phyloP scores from a whole-genome alignment of 1,140 invertebrate genomes.

The Macrobrachium nipponense region DNA sequence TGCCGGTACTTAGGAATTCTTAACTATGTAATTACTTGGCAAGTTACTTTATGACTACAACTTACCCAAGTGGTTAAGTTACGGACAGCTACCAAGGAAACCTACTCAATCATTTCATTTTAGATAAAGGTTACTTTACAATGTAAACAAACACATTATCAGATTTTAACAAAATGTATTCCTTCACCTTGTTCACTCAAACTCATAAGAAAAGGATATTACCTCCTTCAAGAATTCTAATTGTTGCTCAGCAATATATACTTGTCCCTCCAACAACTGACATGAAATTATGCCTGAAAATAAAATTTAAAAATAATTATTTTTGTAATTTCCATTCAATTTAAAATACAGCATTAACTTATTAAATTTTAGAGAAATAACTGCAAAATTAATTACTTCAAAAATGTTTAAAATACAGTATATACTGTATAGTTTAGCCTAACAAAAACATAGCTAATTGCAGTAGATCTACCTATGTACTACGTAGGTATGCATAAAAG shows the following conservation, averaged over 20 bases:
- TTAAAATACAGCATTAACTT: background rate
- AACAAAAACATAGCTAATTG: too few relatives aligned
- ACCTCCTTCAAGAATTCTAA: slow-evolving; percentile 86
- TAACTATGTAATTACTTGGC: too few relatives aligned
- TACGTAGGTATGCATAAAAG: too few relatives aligned
- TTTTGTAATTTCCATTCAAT: background rate
- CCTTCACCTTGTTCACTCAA: background rate
- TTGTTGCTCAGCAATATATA: slow-evolving; percentile 82
- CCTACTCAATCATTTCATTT: too few relatives aligned
- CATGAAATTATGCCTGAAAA: slow-evolving; percentile 81
- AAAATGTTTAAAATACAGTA: too few relatives aligned
- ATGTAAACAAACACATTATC: background rate
- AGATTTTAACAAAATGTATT: background rate
- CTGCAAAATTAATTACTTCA: background rate
- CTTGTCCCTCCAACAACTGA: slow-evolving; percentile 75
- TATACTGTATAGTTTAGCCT: too few relatives aligned
- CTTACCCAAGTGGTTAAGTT: too few relatives aligned
- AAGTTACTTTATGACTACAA: too few relatives aligned
- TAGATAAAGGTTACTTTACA: too few relatives aligned
- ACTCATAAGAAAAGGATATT: background rate
- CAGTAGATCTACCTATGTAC: too few relatives aligned
- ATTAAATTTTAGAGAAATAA: background rate
- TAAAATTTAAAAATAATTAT: slow-evolving; percentile 48
- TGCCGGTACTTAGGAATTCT: too few relatives aligned
- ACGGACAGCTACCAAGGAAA: too few relatives aligned